Evolutionary conservation across 1,140 invertebrate species (phyloP).

Genomic region (Nilaparvata lugens): DNA sequence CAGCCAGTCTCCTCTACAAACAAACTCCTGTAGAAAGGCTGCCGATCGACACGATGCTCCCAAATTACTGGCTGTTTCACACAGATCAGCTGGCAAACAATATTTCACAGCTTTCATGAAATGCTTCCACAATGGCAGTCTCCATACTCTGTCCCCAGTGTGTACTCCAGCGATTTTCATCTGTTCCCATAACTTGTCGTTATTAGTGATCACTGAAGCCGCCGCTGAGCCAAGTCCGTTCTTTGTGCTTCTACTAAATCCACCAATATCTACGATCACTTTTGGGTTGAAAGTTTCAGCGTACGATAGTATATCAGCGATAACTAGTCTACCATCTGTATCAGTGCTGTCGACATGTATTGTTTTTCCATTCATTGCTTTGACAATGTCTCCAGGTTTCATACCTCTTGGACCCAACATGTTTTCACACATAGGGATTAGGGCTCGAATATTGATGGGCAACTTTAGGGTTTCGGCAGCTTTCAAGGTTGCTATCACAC

Average conservation of each 20-base stretch:
- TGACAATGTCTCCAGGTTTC: constrained; percentile 54
- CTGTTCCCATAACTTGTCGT: constrained; percentile 38
- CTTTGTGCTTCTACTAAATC: constrained; percentile 24
- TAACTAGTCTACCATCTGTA: constrained; percentile 51
- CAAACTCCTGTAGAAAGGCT: constrained; percentile 49
- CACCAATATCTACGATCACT: constrained; percentile 50
- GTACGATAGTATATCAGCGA: constrained; percentile 54
- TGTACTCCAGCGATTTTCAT: constrained; percentile 41
- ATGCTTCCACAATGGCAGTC: constrained; percentile 51
- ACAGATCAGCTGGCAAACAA: constrained; percentile 26
- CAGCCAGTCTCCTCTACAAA: constrained; percentile 42
- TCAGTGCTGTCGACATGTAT: constrained; percentile 58
- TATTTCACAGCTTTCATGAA: constrained; percentile 34
- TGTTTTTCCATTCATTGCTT: constrained; percentile 52
- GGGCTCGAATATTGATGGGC: constrained; percentile 45
- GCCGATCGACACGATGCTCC: constrained; percentile 43
- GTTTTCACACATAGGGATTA: constrained; percentile 52
- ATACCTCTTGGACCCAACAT: constrained; percentile 49
- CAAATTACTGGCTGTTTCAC: constrained; percentile 11
- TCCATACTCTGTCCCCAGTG: constrained; percentile 55
- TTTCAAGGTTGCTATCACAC: constrained; percentile 43
- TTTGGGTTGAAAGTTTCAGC: constrained; percentile 35
- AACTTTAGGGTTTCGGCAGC: constrained; percentile 42
- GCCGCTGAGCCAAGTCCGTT: constrained; percentile 42
- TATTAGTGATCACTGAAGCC: constrained; percentile 47